phyloP scores from a whole-genome alignment of 2,888 invertebrate species.

The Troilus luridus region DNA sequence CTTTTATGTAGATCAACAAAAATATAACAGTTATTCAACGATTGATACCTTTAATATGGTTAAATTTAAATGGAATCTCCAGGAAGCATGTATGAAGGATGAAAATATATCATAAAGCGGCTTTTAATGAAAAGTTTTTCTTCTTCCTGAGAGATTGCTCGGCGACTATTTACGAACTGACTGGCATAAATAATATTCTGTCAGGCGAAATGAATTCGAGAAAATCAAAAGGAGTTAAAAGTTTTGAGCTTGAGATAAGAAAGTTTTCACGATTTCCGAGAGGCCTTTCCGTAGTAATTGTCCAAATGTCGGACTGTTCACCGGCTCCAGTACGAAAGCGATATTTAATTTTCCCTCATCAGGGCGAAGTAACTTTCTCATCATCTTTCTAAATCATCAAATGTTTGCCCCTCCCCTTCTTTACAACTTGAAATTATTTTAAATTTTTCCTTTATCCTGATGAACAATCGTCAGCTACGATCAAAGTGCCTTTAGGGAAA shows the following conservation, averaged over 20 bases:
- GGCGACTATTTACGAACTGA: not conserved
- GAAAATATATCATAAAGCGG: not conserved
- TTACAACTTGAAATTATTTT: not conserved
- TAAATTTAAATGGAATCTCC: not conserved
- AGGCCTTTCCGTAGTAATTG: constrained; percentile 23
- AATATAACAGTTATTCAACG: no score
- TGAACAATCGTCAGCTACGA: no score
- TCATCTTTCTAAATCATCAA: not conserved
- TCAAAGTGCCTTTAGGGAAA: no score
- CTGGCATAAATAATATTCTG: constrained; percentile 34
- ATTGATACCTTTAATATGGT: no score
- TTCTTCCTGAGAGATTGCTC: not conserved
- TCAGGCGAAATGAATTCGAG: constrained; percentile 26
- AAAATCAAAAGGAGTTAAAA: constrained; percentile 35
- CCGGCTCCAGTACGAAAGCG: not conserved
- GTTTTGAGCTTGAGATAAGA: constrained; percentile 36
- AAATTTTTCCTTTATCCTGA: not conserved
- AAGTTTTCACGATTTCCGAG: constrained; percentile 29
- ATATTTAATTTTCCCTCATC: constrained; percentile 7
- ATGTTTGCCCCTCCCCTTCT: not conserved
- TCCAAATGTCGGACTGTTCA: not conserved
- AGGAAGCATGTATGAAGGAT: not conserved
- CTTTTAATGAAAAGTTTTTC: not conserved
- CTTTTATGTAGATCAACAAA: no score
- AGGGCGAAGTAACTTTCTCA: not conserved